These are phyloP conservation scores for Gnathonemus echidnorhynchus DNA, from an alignment of 2,113 vertebrate species.

Conservation along the genomic window DNA sequence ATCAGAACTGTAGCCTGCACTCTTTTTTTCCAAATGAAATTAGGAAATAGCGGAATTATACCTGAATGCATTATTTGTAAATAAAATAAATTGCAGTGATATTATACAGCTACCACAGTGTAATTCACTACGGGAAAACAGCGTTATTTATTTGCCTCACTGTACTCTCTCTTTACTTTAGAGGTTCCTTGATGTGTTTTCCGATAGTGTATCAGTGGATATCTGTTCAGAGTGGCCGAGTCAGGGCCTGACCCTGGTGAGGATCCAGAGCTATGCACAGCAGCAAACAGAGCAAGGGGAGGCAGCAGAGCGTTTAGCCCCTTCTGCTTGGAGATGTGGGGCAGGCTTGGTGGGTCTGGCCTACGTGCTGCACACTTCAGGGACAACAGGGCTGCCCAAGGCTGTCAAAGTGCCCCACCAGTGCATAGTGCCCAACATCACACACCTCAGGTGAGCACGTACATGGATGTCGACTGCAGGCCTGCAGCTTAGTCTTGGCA, in stretches of 20 bases:
- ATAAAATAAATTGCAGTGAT: not conserved
- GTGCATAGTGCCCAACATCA: slow-evolving; percentile 87
- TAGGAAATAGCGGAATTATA: not conserved
- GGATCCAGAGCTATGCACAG: slow-evolving; percentile 28
- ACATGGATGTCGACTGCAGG: not conserved
- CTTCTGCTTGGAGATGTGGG: slow-evolving; percentile 26
- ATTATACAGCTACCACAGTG: not conserved
- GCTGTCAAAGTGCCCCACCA: slow-evolving; percentile 84
- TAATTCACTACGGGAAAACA: not conserved
- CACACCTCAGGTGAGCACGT: slow-evolving; percentile 66
- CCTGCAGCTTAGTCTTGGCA: not conserved
- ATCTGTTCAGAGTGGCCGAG: slow-evolving; percentile 47
- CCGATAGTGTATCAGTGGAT: slow-evolving; percentile 36
- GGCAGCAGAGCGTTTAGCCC: not conserved
- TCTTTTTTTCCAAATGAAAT: not conserved
- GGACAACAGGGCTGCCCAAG: slow-evolving; percentile 86
- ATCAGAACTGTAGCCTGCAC: not conserved
- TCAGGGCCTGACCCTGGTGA: slow-evolving; percentile 67
- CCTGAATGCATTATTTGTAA: not conserved
- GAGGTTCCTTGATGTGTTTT: slow-evolving; percentile 63
- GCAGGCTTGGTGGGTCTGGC: slow-evolving; percentile 54
- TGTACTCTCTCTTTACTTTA: slow-evolving; percentile 44
- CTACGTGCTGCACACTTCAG: slow-evolving; percentile 86
- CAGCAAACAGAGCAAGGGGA: not conserved
- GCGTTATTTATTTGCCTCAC: not conserved